Percentiles rank a stretch among this genome's conserved stretches.
Evolutionary conservation across 2,888 invertebrate species (phyloP).

Genomic region (Acheta domesticus): DNA sequence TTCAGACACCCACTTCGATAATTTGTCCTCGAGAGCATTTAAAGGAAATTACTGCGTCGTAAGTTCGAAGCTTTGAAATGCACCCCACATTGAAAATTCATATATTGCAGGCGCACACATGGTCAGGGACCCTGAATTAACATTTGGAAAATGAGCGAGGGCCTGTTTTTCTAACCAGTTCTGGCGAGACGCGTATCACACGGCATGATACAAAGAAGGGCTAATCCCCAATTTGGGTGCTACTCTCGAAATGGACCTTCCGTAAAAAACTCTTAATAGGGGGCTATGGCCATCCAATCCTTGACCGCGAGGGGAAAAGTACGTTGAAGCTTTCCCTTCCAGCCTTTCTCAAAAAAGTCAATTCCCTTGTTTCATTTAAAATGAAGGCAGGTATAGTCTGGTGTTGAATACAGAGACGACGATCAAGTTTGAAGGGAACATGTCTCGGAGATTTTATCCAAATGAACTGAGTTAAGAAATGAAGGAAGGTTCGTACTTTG

Average conservation of each 20-base stretch:
- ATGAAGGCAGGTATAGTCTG: too few relatives aligned
- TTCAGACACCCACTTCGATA: too few relatives aligned
- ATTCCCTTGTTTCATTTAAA: too few relatives aligned
- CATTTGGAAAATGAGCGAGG: slow-evolving; percentile 1
- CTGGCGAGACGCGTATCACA: not conserved
- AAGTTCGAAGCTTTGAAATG: not conserved
- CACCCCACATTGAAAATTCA: not conserved
- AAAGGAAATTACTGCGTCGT: not conserved
- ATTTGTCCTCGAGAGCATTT: not conserved
- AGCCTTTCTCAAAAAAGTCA: too few relatives aligned
- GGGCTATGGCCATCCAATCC: not conserved
- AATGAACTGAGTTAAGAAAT: too few relatives aligned
- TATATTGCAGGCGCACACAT: not conserved
- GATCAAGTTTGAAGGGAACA: too few relatives aligned
- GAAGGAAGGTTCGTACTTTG: too few relatives aligned
- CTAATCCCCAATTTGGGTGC: not conserved
- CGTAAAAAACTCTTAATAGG: not conserved
- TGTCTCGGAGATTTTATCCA: too few relatives aligned
- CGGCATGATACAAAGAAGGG: not conserved
- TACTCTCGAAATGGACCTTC: not conserved
- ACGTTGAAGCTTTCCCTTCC: too few relatives aligned
- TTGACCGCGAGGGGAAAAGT: too few relatives aligned
- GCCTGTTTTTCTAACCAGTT: not conserved
- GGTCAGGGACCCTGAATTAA: not conserved
- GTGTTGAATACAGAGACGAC: too few relatives aligned